Conservation (phyloP, 1,140 invertebrate genomes). For the Dreissena rostriformis region DNA sequence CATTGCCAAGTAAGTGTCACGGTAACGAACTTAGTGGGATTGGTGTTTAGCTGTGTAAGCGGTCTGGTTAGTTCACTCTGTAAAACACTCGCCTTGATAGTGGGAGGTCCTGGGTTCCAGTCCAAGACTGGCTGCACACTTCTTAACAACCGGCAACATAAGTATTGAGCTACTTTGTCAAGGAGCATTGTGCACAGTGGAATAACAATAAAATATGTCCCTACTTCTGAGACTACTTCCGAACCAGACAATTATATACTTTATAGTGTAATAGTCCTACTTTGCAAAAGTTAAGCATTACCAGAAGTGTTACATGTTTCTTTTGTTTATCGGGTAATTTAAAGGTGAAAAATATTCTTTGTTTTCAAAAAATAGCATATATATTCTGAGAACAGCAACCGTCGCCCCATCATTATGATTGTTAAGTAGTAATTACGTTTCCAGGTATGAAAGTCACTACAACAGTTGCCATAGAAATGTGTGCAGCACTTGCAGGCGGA, state of each 20-base stretch:
- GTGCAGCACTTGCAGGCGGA: slow-evolving; percentile 69
- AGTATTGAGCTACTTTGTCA: background rate
- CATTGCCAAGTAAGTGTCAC: slow-evolving; percentile 56
- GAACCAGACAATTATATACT: too few relatives aligned
- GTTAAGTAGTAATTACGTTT: slow-evolving; percentile 31
- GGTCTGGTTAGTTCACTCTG: too few relatives aligned
- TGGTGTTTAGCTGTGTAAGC: too few relatives aligned
- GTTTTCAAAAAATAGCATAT: too few relatives aligned
- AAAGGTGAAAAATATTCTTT: slow-evolving; percentile 57
- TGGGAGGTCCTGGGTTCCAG: too few relatives aligned
- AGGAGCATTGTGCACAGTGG: background rate
- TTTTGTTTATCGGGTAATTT: slow-evolving; percentile 12
- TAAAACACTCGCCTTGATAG: too few relatives aligned
- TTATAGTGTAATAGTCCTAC: too few relatives aligned
- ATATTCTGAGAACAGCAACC: background rate
- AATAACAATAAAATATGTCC: background rate
- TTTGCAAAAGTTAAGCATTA: too few relatives aligned
- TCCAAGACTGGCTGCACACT: too few relatives aligned
- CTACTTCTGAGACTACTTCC: too few relatives aligned
- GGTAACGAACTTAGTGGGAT: too few relatives aligned
- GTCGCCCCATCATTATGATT: background rate
- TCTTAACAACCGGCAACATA: too few relatives aligned
- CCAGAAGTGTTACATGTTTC: background rate
- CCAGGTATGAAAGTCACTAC: slow-evolving; percentile 78
- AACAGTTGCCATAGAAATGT: slow-evolving; percentile 72